These are phyloP conservation scores for Drosophila neutralis DNA, from an alignment of 2,888 invertebrate species.

Conservation along the genomic window DNA sequence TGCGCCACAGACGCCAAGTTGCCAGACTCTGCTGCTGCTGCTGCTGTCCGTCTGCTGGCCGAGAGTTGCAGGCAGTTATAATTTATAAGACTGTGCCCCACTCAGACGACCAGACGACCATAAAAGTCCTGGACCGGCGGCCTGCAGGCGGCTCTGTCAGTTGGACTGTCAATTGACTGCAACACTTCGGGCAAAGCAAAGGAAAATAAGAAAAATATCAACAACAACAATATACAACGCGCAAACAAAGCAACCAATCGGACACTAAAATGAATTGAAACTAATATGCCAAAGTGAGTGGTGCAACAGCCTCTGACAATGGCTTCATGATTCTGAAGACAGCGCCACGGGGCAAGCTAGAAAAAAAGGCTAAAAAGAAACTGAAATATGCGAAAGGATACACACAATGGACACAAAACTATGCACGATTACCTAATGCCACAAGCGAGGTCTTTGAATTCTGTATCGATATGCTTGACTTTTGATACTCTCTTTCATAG, in stretches of 20 bases:
- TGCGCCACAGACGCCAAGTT: constrained; percentile 57
- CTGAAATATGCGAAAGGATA: constrained; percentile 69
- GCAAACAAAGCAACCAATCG: constrained; percentile 74
- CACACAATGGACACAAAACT: constrained; percentile 48
- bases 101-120: constrained; percentile 61
- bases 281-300: constrained; percentile 81
- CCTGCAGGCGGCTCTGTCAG: constrained; percentile 79
- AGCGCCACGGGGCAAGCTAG: constrained; percentile 55
- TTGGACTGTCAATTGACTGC: constrained; percentile 79
- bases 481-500: not conserved
- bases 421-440: constrained; percentile 70
- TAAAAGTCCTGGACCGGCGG: constrained; percentile 75
- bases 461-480: constrained; percentile 20
- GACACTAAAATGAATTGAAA: constrained; percentile 81
- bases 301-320: constrained; percentile 66
- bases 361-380: constrained; percentile 14
- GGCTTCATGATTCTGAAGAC: constrained; percentile 72
- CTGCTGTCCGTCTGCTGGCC: constrained; percentile 20
- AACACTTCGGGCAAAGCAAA: constrained; percentile 66
- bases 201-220: constrained; percentile 23
- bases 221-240: constrained; percentile 28
- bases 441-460: constrained; percentile 21
- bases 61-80: constrained; percentile 58
- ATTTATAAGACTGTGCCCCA: constrained; percentile 70
- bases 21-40: constrained; percentile 11